Base-by-base conservation (phyloP, 2,888 invertebrate species). In the Chydorus sphaericus region DNA sequence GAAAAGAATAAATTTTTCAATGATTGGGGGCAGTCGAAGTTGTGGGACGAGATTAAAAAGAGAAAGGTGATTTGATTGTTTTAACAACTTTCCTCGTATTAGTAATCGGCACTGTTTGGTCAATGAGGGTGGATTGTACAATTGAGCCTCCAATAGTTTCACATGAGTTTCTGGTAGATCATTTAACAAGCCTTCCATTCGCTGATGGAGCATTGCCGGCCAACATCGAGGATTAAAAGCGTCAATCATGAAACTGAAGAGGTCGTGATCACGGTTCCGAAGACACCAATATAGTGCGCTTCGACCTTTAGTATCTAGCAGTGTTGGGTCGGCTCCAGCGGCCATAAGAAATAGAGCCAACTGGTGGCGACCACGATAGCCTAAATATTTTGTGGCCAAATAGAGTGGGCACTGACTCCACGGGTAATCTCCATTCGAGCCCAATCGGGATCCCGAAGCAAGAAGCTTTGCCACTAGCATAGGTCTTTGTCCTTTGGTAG, bases 361-460 rank as follows among this genome's bases (percentile, higher is more conserved):
- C 8, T 20, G 23, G 20, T 39, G 39, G 5, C 44, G 23, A 7
- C 39, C 44, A 8, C 54, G 28, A 14, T 54, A 44, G 18, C 44
- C 44, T n/a, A 54, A 23, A 16, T 54, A 54, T 44, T 38, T 38
- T 4, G 38, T 28, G 7, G 53, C 37, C 10, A 53, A 16, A 26
- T 53, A 38, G 14, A 53, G 28, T 1, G 53, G 53, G 28, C 53
- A 53, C 28, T 53, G 37, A 36, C 53, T 53, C 53, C 53, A 53
- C n/a, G 38, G 26, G 20, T 44, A 44, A n/a, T 44, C 44, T 2
- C 28, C 37, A 28, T 18, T 26, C 14, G 38, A 53, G 16, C 36
- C 53, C 16, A 53, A 23, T 37, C 37, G 20, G 18, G 53, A 37
- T 23, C 53, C 53, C 3, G 38, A 18, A 36, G 36, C 37, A 11